A percentile compares a stretch with the other conserved stretches of the same genome.
phyloP scores from a whole-genome alignment of 2,888 invertebrate genomes.

The Aethes cnicana region DNA sequence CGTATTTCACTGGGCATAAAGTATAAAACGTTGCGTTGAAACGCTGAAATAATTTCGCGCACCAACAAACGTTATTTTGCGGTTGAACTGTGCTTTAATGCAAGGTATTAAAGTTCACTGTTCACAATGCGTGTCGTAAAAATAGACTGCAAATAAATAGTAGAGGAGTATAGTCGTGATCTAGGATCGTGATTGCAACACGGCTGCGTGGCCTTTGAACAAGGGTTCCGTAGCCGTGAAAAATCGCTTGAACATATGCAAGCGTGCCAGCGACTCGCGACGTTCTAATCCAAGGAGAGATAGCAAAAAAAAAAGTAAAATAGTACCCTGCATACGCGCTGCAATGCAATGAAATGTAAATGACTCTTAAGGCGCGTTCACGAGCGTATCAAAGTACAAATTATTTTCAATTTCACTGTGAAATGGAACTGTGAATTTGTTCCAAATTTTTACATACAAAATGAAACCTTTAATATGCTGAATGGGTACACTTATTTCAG shows the following conservation, averaged over 20 bases:
- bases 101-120: slow-evolving; percentile 42
- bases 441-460: no score
- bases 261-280: slow-evolving; percentile 60
- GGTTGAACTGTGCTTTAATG: slow-evolving; percentile 41
- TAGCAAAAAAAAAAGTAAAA: slow-evolving; percentile 42
- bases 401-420: no score
- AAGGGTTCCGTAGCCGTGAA: slow-evolving; percentile 79
- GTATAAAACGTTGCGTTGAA: slow-evolving; percentile 40
- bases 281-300: slow-evolving; percentile 69
- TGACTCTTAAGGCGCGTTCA: no score
- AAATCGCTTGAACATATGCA: slow-evolving; percentile 81
- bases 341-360: background rate
- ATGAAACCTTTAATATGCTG: no score
- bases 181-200: slow-evolving; percentile 80
- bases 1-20: slow-evolving; percentile 44
- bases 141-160: slow-evolving; percentile 60
- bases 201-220: slow-evolving; percentile 80
- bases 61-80: slow-evolving; percentile 39
- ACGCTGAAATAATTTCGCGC: slow-evolving; percentile 18
- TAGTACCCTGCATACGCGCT: background rate
- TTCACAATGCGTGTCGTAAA: slow-evolving; percentile 38
- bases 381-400: no score
- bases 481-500: background rate
- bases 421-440: no score
- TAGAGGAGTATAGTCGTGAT: slow-evolving; percentile 77